Conservation (phyloP, 2,888 invertebrate genomes). For the Drosophila quinaria region DNA sequence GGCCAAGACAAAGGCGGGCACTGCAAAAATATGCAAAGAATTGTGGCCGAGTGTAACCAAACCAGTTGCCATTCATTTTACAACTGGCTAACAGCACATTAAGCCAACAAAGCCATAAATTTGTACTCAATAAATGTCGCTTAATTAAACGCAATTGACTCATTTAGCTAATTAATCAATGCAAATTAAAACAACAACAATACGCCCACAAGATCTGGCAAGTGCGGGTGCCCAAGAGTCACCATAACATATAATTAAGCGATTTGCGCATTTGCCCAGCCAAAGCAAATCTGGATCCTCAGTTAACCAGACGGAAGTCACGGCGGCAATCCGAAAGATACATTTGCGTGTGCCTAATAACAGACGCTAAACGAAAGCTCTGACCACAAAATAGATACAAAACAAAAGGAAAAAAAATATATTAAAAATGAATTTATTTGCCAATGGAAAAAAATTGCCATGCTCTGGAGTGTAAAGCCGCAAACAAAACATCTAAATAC, state of each 20-base stretch:
- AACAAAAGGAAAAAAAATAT: slow-evolving; percentile 34
- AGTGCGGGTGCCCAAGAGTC: slow-evolving; percentile 62
- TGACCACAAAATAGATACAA: slow-evolving; percentile 35
- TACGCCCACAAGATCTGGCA: slow-evolving; percentile 31
- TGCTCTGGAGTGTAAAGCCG: slow-evolving; percentile 36
- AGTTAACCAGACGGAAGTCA: slow-evolving; percentile 58
- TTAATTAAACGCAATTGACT: slow-evolving; percentile 53
- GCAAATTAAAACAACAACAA: slow-evolving; percentile 19
- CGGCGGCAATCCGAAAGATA: slow-evolving; percentile 36
- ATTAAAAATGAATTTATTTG: slow-evolving; percentile 70
- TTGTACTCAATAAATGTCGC: slow-evolving; percentile 50
- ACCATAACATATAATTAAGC: slow-evolving; percentile 57
- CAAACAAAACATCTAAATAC: slow-evolving; percentile 42
- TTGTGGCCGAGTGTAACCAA: slow-evolving; percentile 15
- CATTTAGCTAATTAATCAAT: slow-evolving; percentile 68
- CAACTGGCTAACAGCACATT: slow-evolving; percentile 26
- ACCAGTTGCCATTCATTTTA: slow-evolving; percentile 39
- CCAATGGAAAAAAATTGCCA: slow-evolving; percentile 17
- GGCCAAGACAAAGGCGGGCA: slow-evolving; percentile 40
- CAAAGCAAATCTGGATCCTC: not conserved
- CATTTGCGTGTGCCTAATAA: slow-evolving; percentile 69
- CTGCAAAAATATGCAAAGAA: slow-evolving; percentile 37
- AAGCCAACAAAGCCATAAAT: slow-evolving; percentile 44
- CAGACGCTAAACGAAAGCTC: slow-evolving; percentile 64
- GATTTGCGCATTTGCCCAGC: slow-evolving; percentile 70